phyloP scores from a whole-genome alignment of 1,140 invertebrate genomes.

The Ips nitidus region DNA sequence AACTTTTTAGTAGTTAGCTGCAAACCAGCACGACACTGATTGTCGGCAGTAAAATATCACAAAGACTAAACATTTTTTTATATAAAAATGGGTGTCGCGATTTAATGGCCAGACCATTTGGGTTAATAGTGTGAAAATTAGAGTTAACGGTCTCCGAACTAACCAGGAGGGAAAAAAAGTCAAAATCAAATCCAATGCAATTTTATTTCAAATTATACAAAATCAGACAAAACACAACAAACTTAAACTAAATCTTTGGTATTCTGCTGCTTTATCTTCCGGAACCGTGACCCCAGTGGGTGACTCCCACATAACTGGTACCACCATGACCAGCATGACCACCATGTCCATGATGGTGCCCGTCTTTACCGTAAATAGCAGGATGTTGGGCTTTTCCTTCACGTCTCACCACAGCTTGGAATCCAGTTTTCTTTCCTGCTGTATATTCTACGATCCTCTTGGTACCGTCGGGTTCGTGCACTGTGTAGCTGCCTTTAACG shows the following conservation, averaged over 20 bases:
- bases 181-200: no score
- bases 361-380: constrained; percentile 24
- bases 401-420: constrained; percentile 53
- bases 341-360: constrained; percentile 30
- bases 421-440: constrained; percentile 52
- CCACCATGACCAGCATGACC: constrained; percentile 27
- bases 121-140: constrained; percentile 7
- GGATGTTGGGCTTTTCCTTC: constrained; percentile 36
- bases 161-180: no score
- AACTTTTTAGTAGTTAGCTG: not conserved
- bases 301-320: constrained; percentile 41
- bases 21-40: not conserved
- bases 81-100: not conserved
- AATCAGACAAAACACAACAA: no score
- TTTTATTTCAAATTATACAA: no score
- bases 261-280: constrained; percentile 12
- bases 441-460: constrained; percentile 54
- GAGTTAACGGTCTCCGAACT: not conserved
- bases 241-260: no score
- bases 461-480: constrained; percentile 55
- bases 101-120: not conserved
- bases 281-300: constrained; percentile 38
- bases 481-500: constrained; percentile 53
- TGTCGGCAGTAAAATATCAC: no score
- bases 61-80: no score